Percentiles rank a stretch among this genome's conserved stretches.
These are phyloP conservation scores for Spatulosminthurus flaviceps DNA, from an alignment of 2,888 invertebrate species.

Conservation along the genomic window DNA sequence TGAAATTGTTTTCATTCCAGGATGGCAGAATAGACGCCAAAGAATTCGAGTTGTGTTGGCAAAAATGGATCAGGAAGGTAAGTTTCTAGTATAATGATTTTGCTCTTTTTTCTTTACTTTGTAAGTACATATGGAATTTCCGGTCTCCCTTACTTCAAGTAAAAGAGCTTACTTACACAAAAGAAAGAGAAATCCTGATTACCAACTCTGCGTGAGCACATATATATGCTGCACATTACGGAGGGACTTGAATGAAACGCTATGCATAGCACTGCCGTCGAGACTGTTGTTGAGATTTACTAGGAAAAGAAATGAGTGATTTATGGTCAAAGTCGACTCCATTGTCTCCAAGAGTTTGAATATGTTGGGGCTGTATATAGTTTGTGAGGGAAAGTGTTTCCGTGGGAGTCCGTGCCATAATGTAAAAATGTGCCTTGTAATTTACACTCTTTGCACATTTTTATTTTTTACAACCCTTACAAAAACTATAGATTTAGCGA, in stretches of 20 bases:
- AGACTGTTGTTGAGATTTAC: too few species aligned
- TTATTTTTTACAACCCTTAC: background rate
- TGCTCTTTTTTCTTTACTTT: background rate
- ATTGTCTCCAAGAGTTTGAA: conserved; percentile 1
- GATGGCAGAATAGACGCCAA: conserved; percentile 74
- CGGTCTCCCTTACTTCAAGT: background rate
- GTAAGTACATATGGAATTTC: background rate
- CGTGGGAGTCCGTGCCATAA: conserved; percentile 39
- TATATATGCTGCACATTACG: too few species aligned
- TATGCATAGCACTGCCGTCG: too few species aligned
- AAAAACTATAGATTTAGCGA: background rate
- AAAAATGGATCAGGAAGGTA: conserved; percentile 89
- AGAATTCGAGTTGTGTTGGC: conserved; percentile 88
- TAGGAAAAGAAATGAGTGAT: conserved; percentile 13
- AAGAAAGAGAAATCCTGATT: background rate
- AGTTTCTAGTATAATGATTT: conserved; percentile 64
- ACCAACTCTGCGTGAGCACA: background rate
- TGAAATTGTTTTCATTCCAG: conserved; percentile 41
- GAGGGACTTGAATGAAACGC: too few species aligned
- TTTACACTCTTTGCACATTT: conserved; percentile 11
- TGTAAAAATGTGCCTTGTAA: background rate
- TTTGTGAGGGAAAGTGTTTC: conserved; percentile 18
- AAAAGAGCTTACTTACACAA: background rate
- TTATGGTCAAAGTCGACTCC: conserved; percentile 6
- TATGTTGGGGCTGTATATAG: background rate